Evolutionary conservation across 2,888 invertebrate genomes (phyloP), one percentile per base, ranked within the genome.

Genomic region (Pogonocherus hispidulus): DNA sequence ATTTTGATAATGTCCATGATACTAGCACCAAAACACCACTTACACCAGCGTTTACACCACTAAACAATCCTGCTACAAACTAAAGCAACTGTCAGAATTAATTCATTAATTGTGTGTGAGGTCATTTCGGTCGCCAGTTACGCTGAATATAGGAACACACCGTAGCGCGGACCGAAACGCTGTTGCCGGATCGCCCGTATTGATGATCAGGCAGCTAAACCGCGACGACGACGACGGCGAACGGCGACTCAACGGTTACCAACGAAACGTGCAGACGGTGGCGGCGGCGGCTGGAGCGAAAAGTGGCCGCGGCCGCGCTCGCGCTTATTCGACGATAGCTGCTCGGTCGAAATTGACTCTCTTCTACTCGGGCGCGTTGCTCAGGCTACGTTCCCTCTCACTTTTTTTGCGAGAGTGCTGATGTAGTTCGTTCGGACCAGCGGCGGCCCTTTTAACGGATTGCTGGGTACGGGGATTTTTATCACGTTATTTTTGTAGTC

Each of bases 41-140:
- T 56, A 67, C 66, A 63, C 56, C 46, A 60, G 67, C 73, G 73
- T 66, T 51, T 66, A 56, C 70, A 66, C 69, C 66, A 73, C 70
- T 63, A 69, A 64, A 65, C 70, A 67, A 62, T 72, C 35, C 59
- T 27, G 66, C 49, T 52, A 23, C 62, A 51, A 41, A 51, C 79
- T 78, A 80, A 80, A 80, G 78, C 79, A 79, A 81, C 78, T 80
- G 82, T 82, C 81, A 82, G 78, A 81, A 81, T 81, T 80, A 81
- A 82, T 81, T 80, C 82, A 77, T 81, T 80, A 81, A 82, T 82
- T 82, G 78, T 80, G 79, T 79, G 83, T 84, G 84, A 84, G 84
- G 83, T 85, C 85, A 85, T 84, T 82, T 83, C 84, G 84, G 82
- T 84, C 84, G 83, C 78, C 77, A 76, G 77, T 75, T 73, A 66